phyloP scores from a whole-genome alignment of 2,888 invertebrate genomes.

The Sicus ferrugineus region DNA sequence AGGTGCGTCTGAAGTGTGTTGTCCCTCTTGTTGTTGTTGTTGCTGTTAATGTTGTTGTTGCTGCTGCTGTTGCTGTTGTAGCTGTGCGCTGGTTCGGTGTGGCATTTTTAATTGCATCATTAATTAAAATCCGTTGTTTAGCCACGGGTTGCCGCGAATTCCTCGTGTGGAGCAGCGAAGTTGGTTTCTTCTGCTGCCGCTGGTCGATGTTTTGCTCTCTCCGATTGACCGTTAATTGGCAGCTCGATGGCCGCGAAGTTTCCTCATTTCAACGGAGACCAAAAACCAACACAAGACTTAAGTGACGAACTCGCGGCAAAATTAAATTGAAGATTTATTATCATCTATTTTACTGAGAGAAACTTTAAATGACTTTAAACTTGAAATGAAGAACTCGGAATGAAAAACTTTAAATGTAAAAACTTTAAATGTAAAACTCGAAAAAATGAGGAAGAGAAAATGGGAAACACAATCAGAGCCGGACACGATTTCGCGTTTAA shows the following conservation, averaged over 20 bases:
- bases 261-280: no score
- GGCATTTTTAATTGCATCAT: conserved; percentile 23
- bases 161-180: no score
- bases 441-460: no score
- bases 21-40: background rate
- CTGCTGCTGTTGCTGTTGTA: no score
- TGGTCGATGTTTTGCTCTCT: background rate
- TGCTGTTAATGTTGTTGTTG: conserved; percentile 9
- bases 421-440: no score
- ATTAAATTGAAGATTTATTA: no score
- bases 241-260: background rate
- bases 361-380: no score
- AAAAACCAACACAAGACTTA: background rate
- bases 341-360: no score
- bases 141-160: background rate
- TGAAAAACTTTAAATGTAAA: no score
- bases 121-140: conserved; percentile 10
- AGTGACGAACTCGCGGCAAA: background rate
- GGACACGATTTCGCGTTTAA: no score
- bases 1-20: conserved; percentile 18
- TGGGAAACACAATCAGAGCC: no score
- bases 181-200: background rate
- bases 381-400: no score
- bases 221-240: background rate
- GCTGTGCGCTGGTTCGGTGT: conserved; percentile 9